phyloP scores from a whole-genome alignment of 2,113 vertebrate genomes.

The Psilopsiagon aymara region DNA sequence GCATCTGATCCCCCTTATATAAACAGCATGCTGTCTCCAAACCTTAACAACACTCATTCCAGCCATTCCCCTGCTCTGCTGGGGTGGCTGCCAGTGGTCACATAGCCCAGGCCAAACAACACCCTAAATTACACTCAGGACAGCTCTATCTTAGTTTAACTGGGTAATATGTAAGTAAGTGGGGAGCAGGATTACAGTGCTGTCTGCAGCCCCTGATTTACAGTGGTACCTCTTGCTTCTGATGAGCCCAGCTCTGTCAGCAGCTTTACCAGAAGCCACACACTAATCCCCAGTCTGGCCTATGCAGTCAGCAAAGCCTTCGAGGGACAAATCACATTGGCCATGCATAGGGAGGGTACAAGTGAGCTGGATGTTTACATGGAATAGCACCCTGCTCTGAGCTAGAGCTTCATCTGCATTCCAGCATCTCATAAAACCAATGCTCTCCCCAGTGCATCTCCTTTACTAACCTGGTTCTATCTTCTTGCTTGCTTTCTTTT shows the following conservation, averaged over 20 bases:
- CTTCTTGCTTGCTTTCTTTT: background rate
- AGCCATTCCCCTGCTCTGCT: background rate
- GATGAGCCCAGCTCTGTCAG: background rate
- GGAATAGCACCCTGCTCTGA: background rate
- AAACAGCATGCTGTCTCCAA: slow-evolving; percentile 38
- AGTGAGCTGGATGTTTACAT: background rate
- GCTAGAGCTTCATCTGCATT: background rate
- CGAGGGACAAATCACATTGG: background rate
- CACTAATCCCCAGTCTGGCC: background rate
- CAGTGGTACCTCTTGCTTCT: background rate
- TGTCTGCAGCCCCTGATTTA: background rate
- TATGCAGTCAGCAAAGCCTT: background rate
- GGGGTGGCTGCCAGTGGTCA: background rate
- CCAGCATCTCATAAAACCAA: background rate
- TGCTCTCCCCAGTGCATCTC: background rate
- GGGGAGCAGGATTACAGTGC: background rate
- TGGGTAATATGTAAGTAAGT: background rate
- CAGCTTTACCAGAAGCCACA: background rate
- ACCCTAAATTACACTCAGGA: background rate
- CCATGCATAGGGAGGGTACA: background rate
- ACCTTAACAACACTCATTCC: background rate
- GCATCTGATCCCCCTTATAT: slow-evolving; percentile 21
- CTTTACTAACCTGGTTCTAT: background rate
- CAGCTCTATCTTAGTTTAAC: background rate
- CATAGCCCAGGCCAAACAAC: background rate